Conservation (phyloP, 2,888 invertebrate genomes). For the Orchesella flavescens region DNA sequence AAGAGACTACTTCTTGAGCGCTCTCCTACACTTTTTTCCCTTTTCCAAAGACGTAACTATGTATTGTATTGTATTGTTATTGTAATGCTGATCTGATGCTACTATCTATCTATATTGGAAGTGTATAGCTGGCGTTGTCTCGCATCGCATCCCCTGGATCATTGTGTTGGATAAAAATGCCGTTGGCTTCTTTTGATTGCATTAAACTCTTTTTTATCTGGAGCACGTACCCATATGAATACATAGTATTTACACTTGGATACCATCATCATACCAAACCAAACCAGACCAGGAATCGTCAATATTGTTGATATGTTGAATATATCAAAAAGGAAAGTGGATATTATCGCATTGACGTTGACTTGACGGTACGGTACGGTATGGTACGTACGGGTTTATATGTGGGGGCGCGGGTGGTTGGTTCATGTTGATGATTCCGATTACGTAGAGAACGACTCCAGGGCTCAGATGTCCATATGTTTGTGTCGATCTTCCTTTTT, state of each 20-base stretch:
- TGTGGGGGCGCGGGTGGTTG: not conserved
- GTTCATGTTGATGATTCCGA: conserved; percentile 1
- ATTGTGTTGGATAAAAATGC: not conserved
- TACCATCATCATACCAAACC: too few relatives aligned
- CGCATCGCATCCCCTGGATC: too few relatives aligned
- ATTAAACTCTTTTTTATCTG: too few relatives aligned
- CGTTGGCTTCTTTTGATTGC: not conserved
- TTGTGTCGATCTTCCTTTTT: not conserved
- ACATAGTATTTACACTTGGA: not conserved
- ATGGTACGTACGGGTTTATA: not conserved
- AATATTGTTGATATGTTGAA: conserved; percentile 23
- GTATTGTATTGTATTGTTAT: too few relatives aligned
- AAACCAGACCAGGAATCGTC: conserved; percentile 1
- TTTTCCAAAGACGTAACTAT: not conserved
- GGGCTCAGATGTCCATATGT: conserved; percentile 28
- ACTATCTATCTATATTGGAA: too few relatives aligned
- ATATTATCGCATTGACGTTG: not conserved
- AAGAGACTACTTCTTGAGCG: not conserved
- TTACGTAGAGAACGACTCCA: conserved; percentile 1
- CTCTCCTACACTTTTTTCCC: not conserved
- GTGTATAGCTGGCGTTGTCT: too few relatives aligned
- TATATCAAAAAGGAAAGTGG: not conserved
- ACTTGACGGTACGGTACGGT: not conserved
- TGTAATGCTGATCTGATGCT: too few relatives aligned
- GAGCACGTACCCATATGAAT: not conserved